Base-by-base conservation (phyloP, 1,140 invertebrate genomes). In the Hestina assimilis region DNA sequence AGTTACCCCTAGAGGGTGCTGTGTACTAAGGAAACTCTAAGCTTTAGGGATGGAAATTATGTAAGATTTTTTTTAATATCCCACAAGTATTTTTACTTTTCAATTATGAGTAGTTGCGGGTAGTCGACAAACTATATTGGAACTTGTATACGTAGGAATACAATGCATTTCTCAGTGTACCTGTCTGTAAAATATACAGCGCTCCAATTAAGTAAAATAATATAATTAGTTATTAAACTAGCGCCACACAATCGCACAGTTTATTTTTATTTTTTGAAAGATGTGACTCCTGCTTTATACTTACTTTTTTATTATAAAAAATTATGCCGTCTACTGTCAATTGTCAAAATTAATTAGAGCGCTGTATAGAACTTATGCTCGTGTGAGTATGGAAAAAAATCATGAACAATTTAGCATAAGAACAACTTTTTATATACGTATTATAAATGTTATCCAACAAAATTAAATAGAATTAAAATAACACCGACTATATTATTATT, bases 361-460 rank as follows among this genome's bases (percentile, higher is more conserved):
- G 24, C 24, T 26, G 4, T 26, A 26, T 4, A 26, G 24, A 9
- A 26, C 24, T 26, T 26, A 14, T 35, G 12, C 5, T 14, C 14
- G 31, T 11, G 47, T 24, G 23, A 14, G 7, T 31, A 23, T 2
- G 2, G 7, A 23, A 50, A 6, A 11, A 28, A 63, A 70, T 59
- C 65, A 74, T 74, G 71, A 74, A 74, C 71, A 74, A 74, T 63
- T 67, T 74, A 74, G 55, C 55, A 31, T 53, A 62, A 64, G 59
- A 66, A 60, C 45, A 53, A 45, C 40, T 31, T 51, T 68, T 54
- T 69, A 57, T 57, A 46, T 55, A 57, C 46, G 21, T 50, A 38
- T 57, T 52, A 51, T 63, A 57, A 53, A 24, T 42, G 23, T 52
- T 24, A 14, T 53, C 24, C 7, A 14, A 19, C 40, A 43, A 31